phyloP scores from a whole-genome alignment of 2,888 invertebrate species.

The Nemoura dubitans region DNA sequence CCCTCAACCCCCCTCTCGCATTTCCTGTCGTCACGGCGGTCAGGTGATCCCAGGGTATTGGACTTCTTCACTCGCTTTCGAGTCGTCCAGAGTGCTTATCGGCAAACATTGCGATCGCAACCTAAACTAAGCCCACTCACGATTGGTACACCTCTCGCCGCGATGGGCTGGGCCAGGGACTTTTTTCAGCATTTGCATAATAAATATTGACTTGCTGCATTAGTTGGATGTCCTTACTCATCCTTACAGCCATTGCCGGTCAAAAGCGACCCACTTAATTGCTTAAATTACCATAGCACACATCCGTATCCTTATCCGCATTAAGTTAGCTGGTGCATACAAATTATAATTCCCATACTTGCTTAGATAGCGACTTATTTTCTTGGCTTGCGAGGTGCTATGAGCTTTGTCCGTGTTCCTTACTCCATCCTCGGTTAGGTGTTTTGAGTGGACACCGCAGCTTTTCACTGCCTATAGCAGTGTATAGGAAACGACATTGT shows the following conservation, averaged over 20 bases:
- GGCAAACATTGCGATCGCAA: background rate
- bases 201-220: background rate
- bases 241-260: background rate
- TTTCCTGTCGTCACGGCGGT: background rate
- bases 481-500: too few relatives aligned
- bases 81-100: background rate
- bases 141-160: background rate
- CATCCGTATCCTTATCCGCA: background rate
- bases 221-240: background rate
- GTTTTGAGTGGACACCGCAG: too few relatives aligned
- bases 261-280: background rate
- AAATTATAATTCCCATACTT: too few relatives aligned
- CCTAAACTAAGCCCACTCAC: background rate
- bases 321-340: background rate
- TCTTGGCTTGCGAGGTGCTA: too few relatives aligned
- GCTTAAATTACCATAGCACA: background rate
- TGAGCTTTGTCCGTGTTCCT: too few relatives aligned
- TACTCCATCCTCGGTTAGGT: too few relatives aligned
- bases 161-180: background rate
- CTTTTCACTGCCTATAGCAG: too few relatives aligned
- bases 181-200: background rate
- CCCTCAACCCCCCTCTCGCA: background rate
- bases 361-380: too few relatives aligned
- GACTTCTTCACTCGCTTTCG: background rate
- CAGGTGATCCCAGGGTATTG: background rate